phyloP scores from a whole-genome alignment of 2,113 vertebrate genomes.

The Ptychochromis oligacanthus region DNA sequence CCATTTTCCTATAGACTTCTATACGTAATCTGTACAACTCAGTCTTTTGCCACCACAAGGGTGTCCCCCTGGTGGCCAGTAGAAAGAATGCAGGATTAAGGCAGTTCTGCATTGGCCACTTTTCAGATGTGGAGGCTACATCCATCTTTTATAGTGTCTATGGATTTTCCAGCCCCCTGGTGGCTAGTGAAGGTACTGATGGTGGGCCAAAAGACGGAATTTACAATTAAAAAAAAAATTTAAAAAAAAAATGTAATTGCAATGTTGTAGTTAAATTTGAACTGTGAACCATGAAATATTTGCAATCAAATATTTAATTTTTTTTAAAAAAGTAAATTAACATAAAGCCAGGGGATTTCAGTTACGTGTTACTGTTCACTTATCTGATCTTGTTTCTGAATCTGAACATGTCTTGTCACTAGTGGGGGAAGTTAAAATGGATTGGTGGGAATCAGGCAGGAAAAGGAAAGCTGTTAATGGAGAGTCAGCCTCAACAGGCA shows the following conservation, averaged over 20 bases:
- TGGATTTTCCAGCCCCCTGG: background rate
- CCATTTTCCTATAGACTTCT: background rate
- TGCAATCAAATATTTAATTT: too few species aligned
- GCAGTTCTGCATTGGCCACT: too few species aligned
- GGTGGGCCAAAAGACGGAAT: accelerated
- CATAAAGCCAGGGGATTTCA: background rate
- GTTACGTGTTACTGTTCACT: background rate
- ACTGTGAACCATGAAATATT: too few species aligned
- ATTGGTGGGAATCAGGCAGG: background rate
- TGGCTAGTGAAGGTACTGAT: background rate
- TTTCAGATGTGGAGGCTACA: background rate
- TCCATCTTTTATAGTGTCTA: background rate
- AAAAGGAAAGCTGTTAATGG: background rate
- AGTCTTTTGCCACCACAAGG: too few species aligned
- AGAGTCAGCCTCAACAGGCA: background rate
- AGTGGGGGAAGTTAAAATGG: background rate
- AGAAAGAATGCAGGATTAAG: background rate
- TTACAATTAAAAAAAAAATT: background rate
- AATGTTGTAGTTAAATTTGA: too few species aligned
- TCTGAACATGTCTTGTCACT: background rate
- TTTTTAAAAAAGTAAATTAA: background rate
- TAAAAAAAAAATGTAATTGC: background rate
- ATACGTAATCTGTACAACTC: too few species aligned
- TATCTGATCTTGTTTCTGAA: background rate
- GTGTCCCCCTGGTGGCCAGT: background rate